Conservation (phyloP, 2,797 vertebrate genomes). For the Pseudochirops cupreus region DNA sequence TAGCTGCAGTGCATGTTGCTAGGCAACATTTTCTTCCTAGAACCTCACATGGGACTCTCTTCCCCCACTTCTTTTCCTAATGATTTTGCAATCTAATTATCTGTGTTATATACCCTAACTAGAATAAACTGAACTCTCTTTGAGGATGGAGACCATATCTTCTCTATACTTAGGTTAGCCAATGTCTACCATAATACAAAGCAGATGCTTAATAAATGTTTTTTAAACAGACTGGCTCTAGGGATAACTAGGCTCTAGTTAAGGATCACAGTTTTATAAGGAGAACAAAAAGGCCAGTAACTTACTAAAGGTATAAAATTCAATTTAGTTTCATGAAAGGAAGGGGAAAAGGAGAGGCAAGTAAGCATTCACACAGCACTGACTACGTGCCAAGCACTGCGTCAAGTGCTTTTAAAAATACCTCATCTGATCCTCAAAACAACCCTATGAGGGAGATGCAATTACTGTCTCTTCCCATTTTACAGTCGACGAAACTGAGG, state of each 20-base stretch:
- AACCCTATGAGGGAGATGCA: neutral
- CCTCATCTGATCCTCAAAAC: neutral
- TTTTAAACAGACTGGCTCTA: neutral
- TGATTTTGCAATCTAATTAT: neutral
- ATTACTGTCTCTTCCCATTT: accelerated
- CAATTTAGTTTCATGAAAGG: neutral
- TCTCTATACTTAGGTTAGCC: neutral
- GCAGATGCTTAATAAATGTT: neutral
- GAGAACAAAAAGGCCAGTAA: neutral
- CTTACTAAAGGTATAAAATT: neutral
- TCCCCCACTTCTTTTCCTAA: neutral
- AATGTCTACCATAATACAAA: neutral
- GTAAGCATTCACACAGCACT: neutral
- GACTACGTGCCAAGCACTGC: neutral
- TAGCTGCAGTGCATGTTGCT: neutral
- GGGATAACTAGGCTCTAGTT: too few relatives aligned
- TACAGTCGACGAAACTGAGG: neutral
- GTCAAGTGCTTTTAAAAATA: neutral
- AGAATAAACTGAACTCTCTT: neutral
- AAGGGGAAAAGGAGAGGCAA: neutral
- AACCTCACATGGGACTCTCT: neutral
- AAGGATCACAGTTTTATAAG: neutral
- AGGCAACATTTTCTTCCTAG: neutral
- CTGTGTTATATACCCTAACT: neutral
- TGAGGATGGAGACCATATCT: neutral